Base-by-base conservation (phyloP, 2,113 vertebrate genomes). In the Dryoscopus gambensis region DNA sequence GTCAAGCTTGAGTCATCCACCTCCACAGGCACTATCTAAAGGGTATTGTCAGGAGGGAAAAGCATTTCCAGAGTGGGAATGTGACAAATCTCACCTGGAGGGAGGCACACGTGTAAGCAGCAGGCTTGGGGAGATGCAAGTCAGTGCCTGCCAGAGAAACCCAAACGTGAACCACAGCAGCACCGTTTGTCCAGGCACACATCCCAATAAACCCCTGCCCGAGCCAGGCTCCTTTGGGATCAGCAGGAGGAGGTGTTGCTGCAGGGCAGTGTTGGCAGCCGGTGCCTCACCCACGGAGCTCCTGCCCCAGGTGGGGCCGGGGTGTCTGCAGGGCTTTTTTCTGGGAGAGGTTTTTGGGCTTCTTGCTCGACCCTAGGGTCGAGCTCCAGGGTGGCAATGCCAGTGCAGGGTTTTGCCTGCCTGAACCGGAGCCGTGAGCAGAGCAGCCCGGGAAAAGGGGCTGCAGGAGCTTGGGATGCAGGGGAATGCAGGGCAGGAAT, bases 1-100 rank as follows among this genome's bases (percentile, higher is more conserved):
- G 96, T 83, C 88, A 81, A 40, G 79, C 93, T 95, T 96, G 96
- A 96, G 95, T 94, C 92, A 95, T 90, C 94, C 96, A 86, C 87
- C 89, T 95, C 92, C 91, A 83, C 63, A 92, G 86, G 79, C 87
- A 42, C 89, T 95, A 84, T 97, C 84, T 93, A 90, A 88, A 95
- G 85, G 84, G 80, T 94, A 89, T 94, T 95, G 96, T 96, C 92
- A 95, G 88, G 75, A 97, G 94, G 82, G 62, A 96, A 87, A 95
- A 95, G 90, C 81, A 80, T 96, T 89, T 68, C 90, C 91, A 93
- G 71, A 84, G 89, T 35, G 73, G 91, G 94, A 94, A 80, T 71
- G 74, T 95, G 80, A 83, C 79, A 92, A 76, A 68, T 76, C 79
- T 84, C 91, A 93, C 86, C 92, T 96, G 94, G 70, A 91, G 89